Evolutionary conservation across 2,113 vertebrate species (phyloP).

Genomic region (Thalassoma bifasciatum): DNA sequence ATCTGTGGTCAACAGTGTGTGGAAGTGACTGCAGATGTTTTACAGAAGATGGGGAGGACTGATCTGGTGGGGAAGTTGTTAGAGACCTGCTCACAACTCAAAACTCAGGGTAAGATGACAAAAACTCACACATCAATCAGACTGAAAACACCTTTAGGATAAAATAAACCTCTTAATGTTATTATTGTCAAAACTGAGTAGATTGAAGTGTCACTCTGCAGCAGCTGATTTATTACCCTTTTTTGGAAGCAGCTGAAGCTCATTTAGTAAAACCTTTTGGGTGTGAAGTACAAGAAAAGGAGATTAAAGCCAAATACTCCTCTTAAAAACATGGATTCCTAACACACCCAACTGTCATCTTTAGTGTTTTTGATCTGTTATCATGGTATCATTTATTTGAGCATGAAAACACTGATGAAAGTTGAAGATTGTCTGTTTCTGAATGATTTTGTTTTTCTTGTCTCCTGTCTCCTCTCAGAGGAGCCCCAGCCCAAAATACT

Average conservation of each 20-base stretch:
- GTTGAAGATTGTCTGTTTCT: neutral
- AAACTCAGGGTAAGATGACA: too few relatives aligned
- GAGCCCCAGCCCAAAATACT: neutral
- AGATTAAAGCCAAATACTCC: too few relatives aligned
- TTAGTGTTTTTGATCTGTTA: neutral
- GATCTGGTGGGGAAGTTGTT: neutral
- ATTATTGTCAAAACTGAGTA: too few relatives aligned
- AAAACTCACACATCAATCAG: too few relatives aligned
- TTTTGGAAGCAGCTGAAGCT: too few relatives aligned
- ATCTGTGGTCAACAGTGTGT: neutral
- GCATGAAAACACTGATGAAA: neutral
- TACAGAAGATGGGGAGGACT: constrained; percentile 12
- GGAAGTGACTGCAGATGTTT: constrained; percentile 1
- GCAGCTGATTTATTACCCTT: too few relatives aligned
- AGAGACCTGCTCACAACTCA: neutral
- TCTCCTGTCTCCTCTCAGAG: neutral
- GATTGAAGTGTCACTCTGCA: too few relatives aligned
- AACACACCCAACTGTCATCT: neutral
- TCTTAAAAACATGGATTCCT: too few relatives aligned
- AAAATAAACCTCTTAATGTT: too few relatives aligned
- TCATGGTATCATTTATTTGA: neutral
- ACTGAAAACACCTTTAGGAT: too few relatives aligned
- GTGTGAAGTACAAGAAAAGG: too few relatives aligned
- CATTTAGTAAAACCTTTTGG: too few relatives aligned
- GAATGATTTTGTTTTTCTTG: neutral